Evolutionary conservation across 2,797 vertebrate species (phyloP), one percentile per base, ranked within the genome.

Genomic region (Phrynocephalus forsythii): DNA sequence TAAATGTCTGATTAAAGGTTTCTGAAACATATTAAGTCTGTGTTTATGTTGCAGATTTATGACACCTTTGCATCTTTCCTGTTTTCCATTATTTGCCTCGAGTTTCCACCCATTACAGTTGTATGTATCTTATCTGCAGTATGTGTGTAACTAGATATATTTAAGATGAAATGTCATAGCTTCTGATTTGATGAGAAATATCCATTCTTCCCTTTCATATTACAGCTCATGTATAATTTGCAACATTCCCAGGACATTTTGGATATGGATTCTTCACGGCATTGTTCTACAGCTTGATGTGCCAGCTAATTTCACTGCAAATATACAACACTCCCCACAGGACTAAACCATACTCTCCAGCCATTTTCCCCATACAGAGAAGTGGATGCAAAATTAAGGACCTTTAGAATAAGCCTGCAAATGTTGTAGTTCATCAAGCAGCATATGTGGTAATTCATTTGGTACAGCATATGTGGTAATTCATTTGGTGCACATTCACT

Each of bases 1-100:
- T 85, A 88, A 85, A 81, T 77, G 48, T 85, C 83, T 85, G 83
- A 85, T 77, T 76, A 88, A 88, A 85, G 78, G 78, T 69, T 77
- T 88, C 83, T 67, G 79, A 88, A 85, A 82, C 83, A 69, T 68
- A 88, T 88, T 88, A 88, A 85, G 78, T 82, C 83, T 77, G 26
- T 88, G 87, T 88, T 85, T 85, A 81, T 76, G 48, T 11, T 82
- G 83, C 72, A 88, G 83, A 88, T 85, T 85, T 85, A 85, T 48
- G 48, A 82, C 72, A 48, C 9, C 0, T 48, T 88, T 78, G 87
- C 83, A 82, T 33, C 63, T 85, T 82, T 82, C 71, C 83, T 85
- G 38, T 85, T 88, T 76, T 56, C 71, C 18, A 85, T 30, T 69
- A 78, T 75, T 85, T 88, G 87, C 71, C 60, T 79, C 48, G 87